Evolutionary conservation across 2,113 vertebrate genomes (phyloP).

Genomic region (Danionella cerebrum): DNA sequence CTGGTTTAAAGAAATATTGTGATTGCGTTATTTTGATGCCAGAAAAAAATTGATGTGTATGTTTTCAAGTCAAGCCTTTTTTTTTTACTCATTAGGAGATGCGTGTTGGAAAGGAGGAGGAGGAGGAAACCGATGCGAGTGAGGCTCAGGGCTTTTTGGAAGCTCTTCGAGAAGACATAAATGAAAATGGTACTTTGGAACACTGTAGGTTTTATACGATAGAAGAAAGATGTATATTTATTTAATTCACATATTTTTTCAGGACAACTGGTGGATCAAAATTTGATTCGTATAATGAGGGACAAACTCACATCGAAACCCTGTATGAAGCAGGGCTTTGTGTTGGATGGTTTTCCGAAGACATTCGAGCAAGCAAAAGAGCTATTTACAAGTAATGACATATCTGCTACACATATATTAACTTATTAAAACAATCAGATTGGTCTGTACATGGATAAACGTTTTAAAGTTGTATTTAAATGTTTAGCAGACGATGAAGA

Average conservation of each 20-base stretch:
- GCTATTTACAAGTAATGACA: conserved; percentile 74
- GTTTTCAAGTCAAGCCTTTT: background rate
- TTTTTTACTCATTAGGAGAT: conserved; percentile 48
- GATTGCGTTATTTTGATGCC: too few species aligned
- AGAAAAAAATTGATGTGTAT: too few species aligned
- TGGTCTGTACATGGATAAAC: too few species aligned
- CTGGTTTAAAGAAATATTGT: too few species aligned
- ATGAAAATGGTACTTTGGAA: conserved; percentile 64
- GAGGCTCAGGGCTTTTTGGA: conserved; percentile 66
- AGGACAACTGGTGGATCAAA: conserved; percentile 74
- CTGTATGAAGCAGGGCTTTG: conserved; percentile 87
- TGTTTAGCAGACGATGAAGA: conserved; percentile 64
- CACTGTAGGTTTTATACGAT: background rate
- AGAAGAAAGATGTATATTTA: background rate
- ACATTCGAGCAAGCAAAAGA: conserved; percentile 76
- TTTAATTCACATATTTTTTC: background rate
- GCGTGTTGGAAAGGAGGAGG: conserved; percentile 31
- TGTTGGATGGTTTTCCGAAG: conserved; percentile 83
- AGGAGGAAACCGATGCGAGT: conserved; percentile 45
- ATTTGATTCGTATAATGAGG: conserved; percentile 68
- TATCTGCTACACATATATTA: background rate
- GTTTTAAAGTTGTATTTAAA: too few species aligned
- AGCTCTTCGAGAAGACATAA: conserved; percentile 68
- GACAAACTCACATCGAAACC: conserved; percentile 79
- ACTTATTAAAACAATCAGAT: background rate